Base-by-base conservation (phyloP, 2,888 invertebrate species). In the Pardosa pseudoannulata region DNA sequence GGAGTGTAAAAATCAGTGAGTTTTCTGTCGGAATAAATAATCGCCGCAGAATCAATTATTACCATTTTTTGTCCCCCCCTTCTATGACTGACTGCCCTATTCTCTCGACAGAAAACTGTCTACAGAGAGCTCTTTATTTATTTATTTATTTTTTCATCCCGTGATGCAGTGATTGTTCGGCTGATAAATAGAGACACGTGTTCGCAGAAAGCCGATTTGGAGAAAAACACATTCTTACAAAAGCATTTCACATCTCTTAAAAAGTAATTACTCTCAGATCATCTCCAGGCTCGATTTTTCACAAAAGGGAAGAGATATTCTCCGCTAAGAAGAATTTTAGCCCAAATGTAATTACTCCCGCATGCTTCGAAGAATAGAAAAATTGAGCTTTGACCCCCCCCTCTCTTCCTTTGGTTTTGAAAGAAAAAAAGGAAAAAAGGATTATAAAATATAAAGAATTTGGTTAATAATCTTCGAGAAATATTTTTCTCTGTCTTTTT, bases 221-320 rank as follows among this genome's bases (percentile, higher is more conserved):
- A 2, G 23, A 56, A n/a, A n/a, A n/a, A 16, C 3, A 11, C 56
- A 56, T 56, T 56, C 23, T 56, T 56, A 56, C 56, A 56, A 56
- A 56, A 56, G 23, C 56, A 23, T 56, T 46, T 23, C 56, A n/a
- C n/a, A 56, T 56, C 56, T 23, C 23, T 19, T 56, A 56, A 56
- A 56, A 56, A 56, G 56, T 56, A 56, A 56, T 56, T 56, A 56
- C 23, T 56, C 56, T 23, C 56, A 6, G 56, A 56, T 56, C 56
- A 56, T 56, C 56, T 56, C 11, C 56, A 56, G 56, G 23, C 56
- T 6, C 13, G 16, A 19, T 56, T 56, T 56, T n/a, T 16, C 11
- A 11, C n/a, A n/a, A n/a, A n/a, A n/a, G n/a, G n/a, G n/a, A n/a
- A n/a, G 46, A 16, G 46, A 16, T 46, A 16, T 9, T 46, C 16